A percentile compares a stretch with the other conserved stretches of the same genome.
Evolutionary conservation across 1,140 invertebrate genomes (phyloP).

Genomic region (Triops longicaudatus): DNA sequence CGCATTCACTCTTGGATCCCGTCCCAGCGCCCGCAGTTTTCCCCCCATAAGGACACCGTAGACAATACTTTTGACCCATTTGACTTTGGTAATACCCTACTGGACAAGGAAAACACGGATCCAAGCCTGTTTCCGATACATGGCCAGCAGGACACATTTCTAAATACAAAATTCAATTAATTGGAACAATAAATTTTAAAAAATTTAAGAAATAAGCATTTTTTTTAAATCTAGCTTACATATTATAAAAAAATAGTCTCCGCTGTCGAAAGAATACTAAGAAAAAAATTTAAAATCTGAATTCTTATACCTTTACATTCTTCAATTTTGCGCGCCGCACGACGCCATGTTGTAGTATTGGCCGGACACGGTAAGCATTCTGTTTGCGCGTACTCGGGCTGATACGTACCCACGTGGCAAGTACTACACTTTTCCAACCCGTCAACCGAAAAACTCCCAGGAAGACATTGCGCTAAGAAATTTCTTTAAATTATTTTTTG

Average conservation of each 20-base stretch:
- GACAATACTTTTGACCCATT: conserved; percentile 41
- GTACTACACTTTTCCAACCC: conserved; percentile 50
- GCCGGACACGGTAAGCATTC: conserved; percentile 48
- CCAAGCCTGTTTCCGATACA: conserved; percentile 43
- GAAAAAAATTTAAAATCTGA: too few relatives aligned
- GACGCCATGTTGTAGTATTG: conserved; percentile 46
- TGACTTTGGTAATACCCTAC: conserved; percentile 41
- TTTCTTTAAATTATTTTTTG: too few relatives aligned
- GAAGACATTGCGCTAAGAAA: conserved; percentile 43
- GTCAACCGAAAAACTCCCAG: conserved; percentile 43
- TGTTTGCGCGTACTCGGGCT: conserved; percentile 48
- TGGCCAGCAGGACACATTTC: conserved; percentile 41
- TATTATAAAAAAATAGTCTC: too few relatives aligned
- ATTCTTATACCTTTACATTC: conserved; percentile 49
- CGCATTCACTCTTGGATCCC: conserved; percentile 32
- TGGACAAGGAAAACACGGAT: conserved; percentile 46
- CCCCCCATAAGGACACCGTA: conserved; percentile 36
- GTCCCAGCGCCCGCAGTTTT: conserved; percentile 32
- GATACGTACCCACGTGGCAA: conserved; percentile 52
- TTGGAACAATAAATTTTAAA: too few relatives aligned
- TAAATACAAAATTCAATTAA: conserved; percentile 40
- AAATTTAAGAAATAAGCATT: too few relatives aligned
- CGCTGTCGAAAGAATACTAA: too few relatives aligned
- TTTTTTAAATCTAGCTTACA: too few relatives aligned
- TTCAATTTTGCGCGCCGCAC: conserved; percentile 40